These are phyloP conservation scores for Oxyteleia sp. DNA, from an alignment of 2,888 invertebrate genomes.

Conservation along the genomic window DNA sequence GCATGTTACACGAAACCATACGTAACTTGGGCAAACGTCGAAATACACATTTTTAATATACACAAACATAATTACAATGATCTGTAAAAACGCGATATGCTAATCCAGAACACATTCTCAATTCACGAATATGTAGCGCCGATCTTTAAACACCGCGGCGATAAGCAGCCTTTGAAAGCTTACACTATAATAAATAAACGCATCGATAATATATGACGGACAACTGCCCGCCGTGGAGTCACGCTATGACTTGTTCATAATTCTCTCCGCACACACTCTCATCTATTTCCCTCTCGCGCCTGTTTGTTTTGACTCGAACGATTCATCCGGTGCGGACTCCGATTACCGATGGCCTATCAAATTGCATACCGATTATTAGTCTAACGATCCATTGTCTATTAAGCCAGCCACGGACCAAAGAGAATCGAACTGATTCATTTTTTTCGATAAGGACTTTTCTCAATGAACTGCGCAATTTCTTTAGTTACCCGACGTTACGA, in stretches of 20 bases:
- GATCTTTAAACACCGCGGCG: conserved; percentile 45
- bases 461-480: conserved; percentile 37
- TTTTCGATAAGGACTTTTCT: conserved; percentile 52
- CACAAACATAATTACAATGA: conserved; percentile 32
- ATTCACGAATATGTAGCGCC: conserved; percentile 22
- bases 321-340: conserved; percentile 75
- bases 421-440: conserved; percentile 57
- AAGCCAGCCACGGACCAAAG: conserved; percentile 49
- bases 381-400: conserved; percentile 85
- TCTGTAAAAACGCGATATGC: conserved; percentile 33
- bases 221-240: conserved; percentile 58
- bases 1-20: conserved; percentile 4
- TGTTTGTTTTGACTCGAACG: conserved; percentile 73
- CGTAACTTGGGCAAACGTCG: background rate
- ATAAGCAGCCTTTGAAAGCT: conserved; percentile 62
- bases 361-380: conserved; percentile 81
- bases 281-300: conserved; percentile 57
- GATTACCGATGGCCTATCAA: conserved; percentile 73
- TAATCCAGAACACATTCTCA: conserved; percentile 10
- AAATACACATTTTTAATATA: conserved; percentile 8
- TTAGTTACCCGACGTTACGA: conserved; percentile 12
- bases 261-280: conserved; percentile 55
- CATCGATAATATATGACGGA: conserved; percentile 70
- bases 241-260: conserved; percentile 65
- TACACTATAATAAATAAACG: conserved; percentile 65